These are phyloP conservation scores for Polyommatus iphigenia DNA, from an alignment of 2,888 invertebrate species.

Conservation along the genomic window DNA sequence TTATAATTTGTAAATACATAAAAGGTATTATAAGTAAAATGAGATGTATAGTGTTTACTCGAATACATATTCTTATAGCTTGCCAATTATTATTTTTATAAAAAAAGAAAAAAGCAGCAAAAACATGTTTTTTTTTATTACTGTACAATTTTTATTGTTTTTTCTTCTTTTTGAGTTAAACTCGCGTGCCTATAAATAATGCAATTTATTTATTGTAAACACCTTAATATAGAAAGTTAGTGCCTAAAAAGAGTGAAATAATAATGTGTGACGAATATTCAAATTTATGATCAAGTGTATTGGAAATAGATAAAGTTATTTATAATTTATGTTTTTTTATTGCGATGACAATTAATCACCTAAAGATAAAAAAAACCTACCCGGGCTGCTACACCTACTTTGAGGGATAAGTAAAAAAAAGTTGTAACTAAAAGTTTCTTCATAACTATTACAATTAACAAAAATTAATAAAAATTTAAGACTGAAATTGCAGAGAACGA, in stretches of 20 bases:
- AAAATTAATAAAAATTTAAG: conserved; percentile 33
- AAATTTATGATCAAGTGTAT: conserved; percentile 50
- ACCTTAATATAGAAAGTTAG: conserved; percentile 33
- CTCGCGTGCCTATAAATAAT: conserved; percentile 55
- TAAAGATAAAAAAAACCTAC: not conserved
- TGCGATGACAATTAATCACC: not conserved
- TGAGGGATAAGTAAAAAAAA: not conserved
- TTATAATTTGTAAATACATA: conserved; percentile 27
- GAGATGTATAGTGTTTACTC: conserved; percentile 28
- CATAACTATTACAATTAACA: not conserved
- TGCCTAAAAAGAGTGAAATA: conserved; percentile 29
- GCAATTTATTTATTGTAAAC: conserved; percentile 40
- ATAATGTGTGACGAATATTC: conserved; percentile 41
- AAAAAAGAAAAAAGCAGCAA: conserved; percentile 8
- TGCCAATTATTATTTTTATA: conserved; percentile 28
- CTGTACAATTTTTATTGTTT: conserved; percentile 47
- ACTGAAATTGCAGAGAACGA: conserved; percentile 41
- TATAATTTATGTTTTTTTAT: conserved; percentile 1
- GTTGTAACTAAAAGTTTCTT: not conserved
- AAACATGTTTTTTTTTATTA: conserved; percentile 37
- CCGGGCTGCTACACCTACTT: not conserved
- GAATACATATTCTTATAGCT: conserved; percentile 31
- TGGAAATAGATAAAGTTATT: conserved; percentile 13
- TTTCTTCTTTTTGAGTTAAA: conserved; percentile 66
- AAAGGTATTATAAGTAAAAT: conserved; percentile 5